Conservation (phyloP, 2,113 vertebrate genomes). For the Xiphophorus couchianus region DNA sequence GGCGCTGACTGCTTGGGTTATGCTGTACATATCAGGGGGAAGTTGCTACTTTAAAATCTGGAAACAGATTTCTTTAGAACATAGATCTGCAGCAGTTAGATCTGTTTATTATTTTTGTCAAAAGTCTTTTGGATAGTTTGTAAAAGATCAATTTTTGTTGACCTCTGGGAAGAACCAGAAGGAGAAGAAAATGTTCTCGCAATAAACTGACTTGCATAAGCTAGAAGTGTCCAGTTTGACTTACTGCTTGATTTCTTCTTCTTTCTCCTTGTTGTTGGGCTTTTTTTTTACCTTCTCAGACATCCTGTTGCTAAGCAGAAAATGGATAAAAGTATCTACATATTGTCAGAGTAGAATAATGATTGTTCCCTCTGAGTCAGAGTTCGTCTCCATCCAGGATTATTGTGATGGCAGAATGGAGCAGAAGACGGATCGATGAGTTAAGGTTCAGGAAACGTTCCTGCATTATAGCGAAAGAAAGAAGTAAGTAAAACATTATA, state of each 20-base stretch:
- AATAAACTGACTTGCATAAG: slow-evolving; percentile 76
- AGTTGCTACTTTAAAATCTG: slow-evolving; percentile 37
- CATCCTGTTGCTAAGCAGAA: too few species aligned
- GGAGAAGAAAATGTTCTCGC: slow-evolving; percentile 46
- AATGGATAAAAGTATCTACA: too few species aligned
- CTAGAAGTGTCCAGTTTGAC: not conserved
- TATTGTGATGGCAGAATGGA: too few species aligned
- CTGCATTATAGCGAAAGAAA: too few species aligned
- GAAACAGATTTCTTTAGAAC: slow-evolving; percentile 59
- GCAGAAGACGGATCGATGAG: too few species aligned
- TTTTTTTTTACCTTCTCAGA: too few species aligned
- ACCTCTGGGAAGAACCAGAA: slow-evolving; percentile 45
- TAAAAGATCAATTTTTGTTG: slow-evolving; percentile 65
- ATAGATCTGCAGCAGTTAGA: slow-evolving; percentile 55
- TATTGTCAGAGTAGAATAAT: too few species aligned
- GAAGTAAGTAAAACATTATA: too few species aligned
- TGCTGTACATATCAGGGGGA: slow-evolving; percentile 66
- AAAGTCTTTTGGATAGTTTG: slow-evolving; percentile 65
- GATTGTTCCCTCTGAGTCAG: too few species aligned
- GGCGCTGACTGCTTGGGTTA: slow-evolving; percentile 55
- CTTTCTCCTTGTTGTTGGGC: too few species aligned
- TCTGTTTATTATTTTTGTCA: slow-evolving; percentile 59
- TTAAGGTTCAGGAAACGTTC: too few species aligned
- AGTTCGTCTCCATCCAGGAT: too few species aligned
- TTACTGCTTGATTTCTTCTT: not conserved